Evolutionary conservation across 2,797 vertebrate genomes (phyloP), one percentile per base, ranked within the genome.

Genomic region (Cyclopterus lumpus): DNA sequence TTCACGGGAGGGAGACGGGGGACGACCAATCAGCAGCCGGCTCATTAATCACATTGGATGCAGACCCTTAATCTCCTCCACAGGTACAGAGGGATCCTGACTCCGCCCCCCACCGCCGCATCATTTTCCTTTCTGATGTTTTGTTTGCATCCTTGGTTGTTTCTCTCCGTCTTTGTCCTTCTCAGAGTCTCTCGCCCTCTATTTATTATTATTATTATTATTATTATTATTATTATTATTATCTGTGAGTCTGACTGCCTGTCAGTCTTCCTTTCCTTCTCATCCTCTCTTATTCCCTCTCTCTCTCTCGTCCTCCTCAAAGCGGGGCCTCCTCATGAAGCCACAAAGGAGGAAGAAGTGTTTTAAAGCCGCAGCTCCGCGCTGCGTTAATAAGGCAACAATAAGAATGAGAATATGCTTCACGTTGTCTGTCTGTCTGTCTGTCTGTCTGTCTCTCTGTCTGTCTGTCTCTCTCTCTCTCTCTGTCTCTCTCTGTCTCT

Each of bases 1-100:
- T 92, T 93, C 88, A 91, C 84, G 75, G 80, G 66, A 69, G 63
- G 75, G 86, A 89, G 80, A 82, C 79, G 79, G 79, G 79, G 86
- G 90, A 89, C 85, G 90, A 91, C 91, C 86, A 92, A 93, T 94
- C 89, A 93, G 90, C 9, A 65, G 72, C 79, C 55, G 81, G 84
- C 89, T 91, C 91, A 93, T 94, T 94, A 93, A 93, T 94, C 92
- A 93, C 83, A 55, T 67, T 85, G 88, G 84, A 92, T 92, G 83
- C 79, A 80, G 91, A 87, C 85, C 86, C 85, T 87, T 91, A 93
- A 93, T 93, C 92, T 89, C 89, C 83, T 91, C 79, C 78, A 89
- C 87, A 92, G 92, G 92, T 93, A 89, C 74, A 77, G 83, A 87
- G 67, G 75, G 88, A 84, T 87, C 67, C 77, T n/a, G n/a, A n/a